Conservation (phyloP, 2,888 invertebrate species). For the Strigamia transsilvanica region DNA sequence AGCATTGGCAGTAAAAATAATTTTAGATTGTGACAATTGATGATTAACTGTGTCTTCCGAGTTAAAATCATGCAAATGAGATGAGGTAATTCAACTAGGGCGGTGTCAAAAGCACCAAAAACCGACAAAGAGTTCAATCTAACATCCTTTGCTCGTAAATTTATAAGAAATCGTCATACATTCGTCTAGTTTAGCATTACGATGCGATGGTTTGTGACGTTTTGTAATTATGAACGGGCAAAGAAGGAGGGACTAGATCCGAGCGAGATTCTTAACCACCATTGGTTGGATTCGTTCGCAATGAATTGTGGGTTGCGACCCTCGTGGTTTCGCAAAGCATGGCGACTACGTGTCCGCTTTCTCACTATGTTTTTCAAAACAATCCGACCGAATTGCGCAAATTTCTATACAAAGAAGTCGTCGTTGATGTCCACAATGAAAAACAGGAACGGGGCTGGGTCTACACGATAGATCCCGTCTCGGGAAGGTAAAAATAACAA, state of each 20-base stretch:
- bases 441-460: slow-evolving; percentile 28
- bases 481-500: slow-evolving; percentile 1
- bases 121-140: neutral
- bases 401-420: slow-evolving; percentile 46
- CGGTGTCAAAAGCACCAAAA: neutral
- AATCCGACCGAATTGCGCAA: slow-evolving; percentile 37
- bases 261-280: neutral
- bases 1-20: neutral
- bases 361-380: slow-evolving; percentile 51
- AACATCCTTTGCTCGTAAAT: neutral
- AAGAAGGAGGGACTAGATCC: neutral
- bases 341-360: neutral
- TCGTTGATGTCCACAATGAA: neutral
- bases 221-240: neutral
- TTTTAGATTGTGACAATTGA: neutral
- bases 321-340: neutral
- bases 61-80: neutral
- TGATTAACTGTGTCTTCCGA: neutral
- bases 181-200: neutral
- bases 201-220: neutral
- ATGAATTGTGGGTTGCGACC: neutral
- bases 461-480: slow-evolving; percentile 52
- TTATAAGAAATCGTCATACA: neutral
- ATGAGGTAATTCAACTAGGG: neutral
- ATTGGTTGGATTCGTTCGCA: neutral